Conservation (phyloP, 2,797 vertebrate species). For the Spondyliosoma cantharus region DNA sequence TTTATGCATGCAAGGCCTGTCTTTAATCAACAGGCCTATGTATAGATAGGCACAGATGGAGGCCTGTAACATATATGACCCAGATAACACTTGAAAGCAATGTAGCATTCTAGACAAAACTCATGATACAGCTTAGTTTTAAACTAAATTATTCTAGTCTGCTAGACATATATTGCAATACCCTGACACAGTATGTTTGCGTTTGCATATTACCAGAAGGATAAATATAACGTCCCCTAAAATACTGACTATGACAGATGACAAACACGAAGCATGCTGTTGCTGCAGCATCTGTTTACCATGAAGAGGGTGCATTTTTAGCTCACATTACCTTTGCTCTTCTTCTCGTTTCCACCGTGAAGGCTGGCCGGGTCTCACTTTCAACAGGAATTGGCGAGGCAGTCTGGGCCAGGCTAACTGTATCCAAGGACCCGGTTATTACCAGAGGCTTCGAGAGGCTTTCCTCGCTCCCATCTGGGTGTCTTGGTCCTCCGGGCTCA, state of each 20-base stretch:
- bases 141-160: neutral
- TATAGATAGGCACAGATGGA: constrained; percentile 21
- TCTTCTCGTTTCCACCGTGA: constrained; percentile 83
- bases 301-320: neutral
- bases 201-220: neutral
- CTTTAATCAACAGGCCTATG: neutral
- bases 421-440: constrained; percentile 17
- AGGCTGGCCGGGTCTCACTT: constrained; percentile 60
- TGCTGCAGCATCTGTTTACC: neutral
- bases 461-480: constrained; percentile 42
- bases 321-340: constrained; percentile 77
- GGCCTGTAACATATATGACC: constrained; percentile 17
- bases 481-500: constrained; percentile 47
- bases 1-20: constrained; percentile 5
- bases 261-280: constrained; percentile 16
- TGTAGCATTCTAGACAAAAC: neutral
- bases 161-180: neutral
- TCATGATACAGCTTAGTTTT: neutral
- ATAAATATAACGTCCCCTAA: neutral
- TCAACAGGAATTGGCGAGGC: constrained; percentile 53
- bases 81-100: constrained; percentile 9
- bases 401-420: constrained; percentile 21
- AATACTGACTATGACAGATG: neutral
- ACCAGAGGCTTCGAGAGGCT: constrained; percentile 28
- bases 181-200: neutral